Evolutionary conservation across 1,140 invertebrate species (phyloP), one percentile per base, ranked within the genome.

Genomic region (Anoplolepis gracilipes): DNA sequence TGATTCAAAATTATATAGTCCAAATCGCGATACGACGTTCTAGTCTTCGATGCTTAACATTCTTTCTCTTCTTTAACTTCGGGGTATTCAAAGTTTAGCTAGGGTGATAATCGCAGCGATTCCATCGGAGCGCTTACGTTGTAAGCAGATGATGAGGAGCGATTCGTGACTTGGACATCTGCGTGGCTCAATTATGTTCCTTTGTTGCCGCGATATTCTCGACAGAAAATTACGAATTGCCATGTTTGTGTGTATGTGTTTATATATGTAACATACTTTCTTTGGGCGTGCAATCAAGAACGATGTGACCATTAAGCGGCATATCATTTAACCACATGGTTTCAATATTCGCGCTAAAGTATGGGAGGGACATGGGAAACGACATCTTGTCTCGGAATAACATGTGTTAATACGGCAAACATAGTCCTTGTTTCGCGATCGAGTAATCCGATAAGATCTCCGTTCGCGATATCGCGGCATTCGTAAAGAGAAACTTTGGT

Each of bases 161-260:
- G 65, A 81, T 81, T 81, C 84, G 75, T 86, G 84, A 85, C 85
- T 84, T 36, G n/a, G 81, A 85, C 89, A 90, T 75, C 89, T 90
- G 87, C 79, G 75, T 22, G 79, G 64, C 42, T 33, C 85, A 82
- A 87, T 87, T 90, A 85, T 55, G 36, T 30, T 70, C 7, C 69
- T 82, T 89, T 87, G 85, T 84, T 72, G 39, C 76, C 85, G 78
- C 82, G 85, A 76, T 81, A 49, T 19, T 11, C 16, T 36, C 55
- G 42, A 81, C 72, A 46, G 73, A 77, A 81, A 89, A 84, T 73
- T 67, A 22, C 72, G 28, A 84, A 88, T 78, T 73, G 72, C 49
- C 55, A 49, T 67, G 49, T 61, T 49, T 55, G 25, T 53, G 67
- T 42, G 8, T 2, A 42, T 42, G 39, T 39, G n/a, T n/a, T n/a